Evolutionary conservation across 2,797 vertebrate species (phyloP), one percentile per base, ranked within the genome.

Genomic region (Lacerta viridis): DNA sequence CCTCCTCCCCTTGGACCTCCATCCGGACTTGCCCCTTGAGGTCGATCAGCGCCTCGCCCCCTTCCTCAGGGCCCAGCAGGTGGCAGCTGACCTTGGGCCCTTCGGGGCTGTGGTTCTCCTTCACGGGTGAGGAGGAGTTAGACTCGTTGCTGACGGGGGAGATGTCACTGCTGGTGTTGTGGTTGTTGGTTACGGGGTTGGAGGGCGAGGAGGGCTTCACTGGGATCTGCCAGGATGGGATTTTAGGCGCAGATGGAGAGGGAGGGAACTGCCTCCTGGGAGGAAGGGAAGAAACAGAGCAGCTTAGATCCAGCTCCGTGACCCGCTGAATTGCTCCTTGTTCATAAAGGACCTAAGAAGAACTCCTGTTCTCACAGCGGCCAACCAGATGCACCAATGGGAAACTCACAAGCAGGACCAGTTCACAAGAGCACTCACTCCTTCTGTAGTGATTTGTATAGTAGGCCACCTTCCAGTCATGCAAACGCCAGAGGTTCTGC

Each of bases 91-190:
- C 96, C 0, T 97, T 97, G 0, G 95, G 92, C 76, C 98, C 98
- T 95, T 98, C 98, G 0, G 98, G 97, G 89, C 97, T 98, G 95
- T 98, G 98, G 94, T 94, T 97, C 84, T 99, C 98, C 95, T 98
- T 99, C 90, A 98, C 83, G 0, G 99, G 99, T 0, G 99, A 99
- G 0, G 98, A 98, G 23, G 96, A 96, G 71, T 96, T 89, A 0
- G 99, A 99, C 96, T 99, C 99, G 0, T 98, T 98, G 95, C 99
- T 99, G 94, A 99, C 98, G 0, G 99, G 99, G 0, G 99, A 99
- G 96, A 99, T 99, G 97, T 99, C 99, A 0, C 99, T 99, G 97
- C 99, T 99, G 98, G 99, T 99, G 94, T 98, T 98, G 95, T 98
- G 98, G 96, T 97, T 98, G 94, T 95, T 89, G 0, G 98, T 96